Conservation (phyloP, 2,113 vertebrate species). For the Corvus cornix region DNA sequence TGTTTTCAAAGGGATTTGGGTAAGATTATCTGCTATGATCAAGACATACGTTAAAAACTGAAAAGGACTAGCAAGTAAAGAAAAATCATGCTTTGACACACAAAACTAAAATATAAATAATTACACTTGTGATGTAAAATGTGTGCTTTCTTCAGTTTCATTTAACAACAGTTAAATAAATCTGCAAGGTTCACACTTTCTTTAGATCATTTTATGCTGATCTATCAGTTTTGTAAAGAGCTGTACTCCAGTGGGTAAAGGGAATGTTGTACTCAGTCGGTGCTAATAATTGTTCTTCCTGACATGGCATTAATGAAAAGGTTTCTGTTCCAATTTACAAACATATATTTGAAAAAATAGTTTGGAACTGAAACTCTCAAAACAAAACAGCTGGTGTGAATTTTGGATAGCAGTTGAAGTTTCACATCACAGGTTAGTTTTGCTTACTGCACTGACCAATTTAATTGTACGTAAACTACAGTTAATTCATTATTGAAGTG, state of each 20-base stretch:
- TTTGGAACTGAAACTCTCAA: not conserved
- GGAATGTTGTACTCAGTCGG: not conserved
- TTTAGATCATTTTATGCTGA: conserved; percentile 32
- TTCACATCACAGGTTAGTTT: not conserved
- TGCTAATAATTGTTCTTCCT: conserved; percentile 1
- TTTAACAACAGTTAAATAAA: conserved; percentile 41
- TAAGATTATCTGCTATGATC: not conserved
- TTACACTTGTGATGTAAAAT: not conserved
- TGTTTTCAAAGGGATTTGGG: not conserved
- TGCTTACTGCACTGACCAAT: not conserved
- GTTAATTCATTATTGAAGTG: not conserved
- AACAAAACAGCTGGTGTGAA: not conserved
- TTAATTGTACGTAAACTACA: not conserved
- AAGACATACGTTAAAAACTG: not conserved
- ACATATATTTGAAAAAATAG: not conserved
- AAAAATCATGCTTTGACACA: not conserved
- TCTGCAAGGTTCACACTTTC: conserved; percentile 26
- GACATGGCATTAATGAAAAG: not conserved
- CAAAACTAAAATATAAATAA: conserved; percentile 26
- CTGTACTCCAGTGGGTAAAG: not conserved
- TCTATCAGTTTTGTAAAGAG: not conserved
- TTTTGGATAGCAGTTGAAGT: not conserved
- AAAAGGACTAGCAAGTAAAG: not conserved
- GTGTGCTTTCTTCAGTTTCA: not conserved
- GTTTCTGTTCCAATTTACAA: not conserved